phyloP scores from a whole-genome alignment of 2,113 vertebrate genomes.

The Dipodomys spectabilis region DNA sequence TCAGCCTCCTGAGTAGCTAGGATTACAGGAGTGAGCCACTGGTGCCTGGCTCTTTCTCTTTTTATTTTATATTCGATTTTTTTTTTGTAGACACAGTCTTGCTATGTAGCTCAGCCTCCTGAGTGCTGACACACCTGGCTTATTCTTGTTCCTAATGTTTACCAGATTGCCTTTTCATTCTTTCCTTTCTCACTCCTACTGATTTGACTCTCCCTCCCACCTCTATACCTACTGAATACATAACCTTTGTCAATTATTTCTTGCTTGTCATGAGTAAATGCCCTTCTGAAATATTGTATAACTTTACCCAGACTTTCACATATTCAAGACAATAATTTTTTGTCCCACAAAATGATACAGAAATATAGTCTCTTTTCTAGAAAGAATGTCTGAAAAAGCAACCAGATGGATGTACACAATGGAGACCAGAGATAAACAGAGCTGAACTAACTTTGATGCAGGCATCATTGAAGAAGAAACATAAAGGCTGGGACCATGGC shows the following conservation, averaged over 20 bases:
- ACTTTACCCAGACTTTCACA: not conserved
- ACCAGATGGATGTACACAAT: not conserved
- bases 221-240: not conserved
- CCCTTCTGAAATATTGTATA: not conserved
- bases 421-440: not conserved
- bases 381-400: not conserved
- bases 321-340: slow-evolving; percentile 1
- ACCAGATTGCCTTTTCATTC: not conserved
- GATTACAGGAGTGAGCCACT: too few relatives aligned
- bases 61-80: too few relatives aligned
- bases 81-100: not conserved
- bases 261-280: not conserved
- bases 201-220: not conserved
- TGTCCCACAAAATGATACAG: not conserved
- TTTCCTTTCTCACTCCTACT: not conserved
- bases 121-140: not conserved
- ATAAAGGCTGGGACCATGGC: not conserved
- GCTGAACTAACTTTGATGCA: not conserved
- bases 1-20: too few relatives aligned
- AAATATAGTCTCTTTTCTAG: slow-evolving; percentile 16
- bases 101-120: not conserved
- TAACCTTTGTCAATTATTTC: not conserved
- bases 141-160: not conserved
- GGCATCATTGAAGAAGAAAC: not conserved
- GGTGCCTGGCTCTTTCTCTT: too few relatives aligned